Conservation (phyloP, 1,140 invertebrate genomes). For the Diplogasteroides magnus region DNA sequence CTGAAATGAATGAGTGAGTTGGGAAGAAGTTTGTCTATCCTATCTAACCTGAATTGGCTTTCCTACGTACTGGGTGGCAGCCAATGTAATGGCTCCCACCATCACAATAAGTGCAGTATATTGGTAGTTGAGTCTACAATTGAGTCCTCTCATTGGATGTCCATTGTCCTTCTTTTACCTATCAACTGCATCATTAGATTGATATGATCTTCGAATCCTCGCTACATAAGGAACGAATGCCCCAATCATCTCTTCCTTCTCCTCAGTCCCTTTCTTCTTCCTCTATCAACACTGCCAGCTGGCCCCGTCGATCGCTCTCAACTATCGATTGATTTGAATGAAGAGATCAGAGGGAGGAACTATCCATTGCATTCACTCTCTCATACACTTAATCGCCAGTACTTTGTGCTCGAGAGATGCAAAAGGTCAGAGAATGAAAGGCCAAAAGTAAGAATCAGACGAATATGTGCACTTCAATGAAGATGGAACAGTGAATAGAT, state of each 20-base stretch:
- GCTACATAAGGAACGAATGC: constrained; percentile 39
- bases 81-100: constrained; percentile 60
- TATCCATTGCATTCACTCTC: too few species aligned
- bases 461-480: too few species aligned
- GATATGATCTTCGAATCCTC: constrained; percentile 45
- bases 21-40: not conserved
- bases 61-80: constrained; percentile 61
- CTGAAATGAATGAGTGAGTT: constrained; percentile 30
- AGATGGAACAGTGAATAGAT: too few species aligned
- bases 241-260: constrained; percentile 49
- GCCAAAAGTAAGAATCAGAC: too few species aligned
- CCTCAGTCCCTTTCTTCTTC: too few species aligned
- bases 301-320: too few species aligned
- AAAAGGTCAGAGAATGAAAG: too few species aligned
- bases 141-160: constrained; percentile 9
- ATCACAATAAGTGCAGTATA: constrained; percentile 61
- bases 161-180: constrained; percentile 12
- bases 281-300: too few species aligned
- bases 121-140: constrained; percentile 58
- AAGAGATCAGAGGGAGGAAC: too few species aligned
- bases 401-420: too few species aligned
- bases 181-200: constrained; percentile 61
- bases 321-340: too few species aligned
- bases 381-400: too few species aligned
- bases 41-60: constrained; percentile 57